A percentile compares a stretch with the other conserved stretches of the same genome.
Conservation (phyloP, 1,140 invertebrate genomes). For the Eumaeus atala region DNA sequence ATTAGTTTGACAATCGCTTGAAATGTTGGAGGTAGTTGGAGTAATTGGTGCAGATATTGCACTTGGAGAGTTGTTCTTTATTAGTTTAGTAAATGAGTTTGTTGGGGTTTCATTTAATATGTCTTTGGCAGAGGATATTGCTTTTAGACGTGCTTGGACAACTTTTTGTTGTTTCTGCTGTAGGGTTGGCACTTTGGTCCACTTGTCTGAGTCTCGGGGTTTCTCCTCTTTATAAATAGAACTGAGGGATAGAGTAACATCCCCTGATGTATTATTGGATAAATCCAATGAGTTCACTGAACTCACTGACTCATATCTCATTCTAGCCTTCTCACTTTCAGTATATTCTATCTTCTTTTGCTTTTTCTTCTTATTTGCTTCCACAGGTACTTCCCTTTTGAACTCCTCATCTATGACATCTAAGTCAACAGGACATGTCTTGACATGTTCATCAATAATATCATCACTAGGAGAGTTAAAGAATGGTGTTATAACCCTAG, state of each 20-base stretch:
- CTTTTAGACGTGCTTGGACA: conserved; percentile 70
- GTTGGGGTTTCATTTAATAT: conserved; percentile 51
- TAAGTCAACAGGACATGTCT: conserved; percentile 62
- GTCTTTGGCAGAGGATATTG: conserved; percentile 63
- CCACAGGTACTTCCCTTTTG: conserved; percentile 43
- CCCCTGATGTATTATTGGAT: conserved; percentile 52
- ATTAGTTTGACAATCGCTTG: not conserved
- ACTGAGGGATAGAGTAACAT: conserved; percentile 60
- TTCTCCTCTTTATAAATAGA: conserved; percentile 54
- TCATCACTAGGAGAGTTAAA: conserved; percentile 74
- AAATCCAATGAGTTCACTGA: conserved; percentile 63
- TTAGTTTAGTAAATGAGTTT: conserved; percentile 58
- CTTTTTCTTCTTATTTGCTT: conserved; percentile 55
- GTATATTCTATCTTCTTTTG: conserved; percentile 65
- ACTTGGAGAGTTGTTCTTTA: conserved; percentile 46
- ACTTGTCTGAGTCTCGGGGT: conserved; percentile 44
- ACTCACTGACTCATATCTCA: conserved; percentile 68
- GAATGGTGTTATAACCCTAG: conserved; percentile 78
- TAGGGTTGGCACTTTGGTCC: conserved; percentile 63
- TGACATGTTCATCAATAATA: conserved; percentile 66
- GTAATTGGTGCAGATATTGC: conserved; percentile 36
- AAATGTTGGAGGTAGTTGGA: conserved; percentile 35
- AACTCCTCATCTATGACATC: conserved; percentile 54
- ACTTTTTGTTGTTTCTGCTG: conserved; percentile 65
- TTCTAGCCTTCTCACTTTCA: conserved; percentile 63